Conservation (phyloP, 2,113 vertebrate genomes). For the Mastomys coucha region DNA sequence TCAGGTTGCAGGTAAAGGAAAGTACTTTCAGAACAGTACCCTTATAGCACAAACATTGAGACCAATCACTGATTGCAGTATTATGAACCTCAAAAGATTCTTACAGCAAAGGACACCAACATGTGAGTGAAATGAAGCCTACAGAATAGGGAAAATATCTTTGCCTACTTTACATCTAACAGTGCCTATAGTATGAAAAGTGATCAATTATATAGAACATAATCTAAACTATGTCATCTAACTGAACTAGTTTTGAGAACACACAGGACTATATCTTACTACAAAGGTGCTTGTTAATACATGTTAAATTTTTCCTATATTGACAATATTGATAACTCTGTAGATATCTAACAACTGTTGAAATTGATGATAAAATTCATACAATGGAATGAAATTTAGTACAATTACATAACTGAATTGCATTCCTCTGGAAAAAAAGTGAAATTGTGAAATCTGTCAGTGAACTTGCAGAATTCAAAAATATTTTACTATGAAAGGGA, state of each 20-base stretch:
- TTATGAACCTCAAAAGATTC: not conserved
- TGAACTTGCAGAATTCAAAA: not conserved
- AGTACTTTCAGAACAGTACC: not conserved
- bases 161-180: not conserved
- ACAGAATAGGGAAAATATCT: not conserved
- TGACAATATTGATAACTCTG: not conserved
- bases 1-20: not conserved
- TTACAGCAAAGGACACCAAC: not conserved
- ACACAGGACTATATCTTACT: not conserved
- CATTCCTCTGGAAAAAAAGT: not conserved
- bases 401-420: not conserved
- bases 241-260: not conserved
- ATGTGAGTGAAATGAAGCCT: not conserved
- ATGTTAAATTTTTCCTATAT: not conserved
- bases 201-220: not conserved
- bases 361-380: not conserved
- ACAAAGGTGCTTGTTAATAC: not conserved
- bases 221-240: not conserved
- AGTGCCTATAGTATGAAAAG: not conserved
- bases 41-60: not conserved
- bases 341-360: not conserved
- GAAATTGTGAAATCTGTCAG: not conserved
- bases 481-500: not conserved
- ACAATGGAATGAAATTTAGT: not conserved
- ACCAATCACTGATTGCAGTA: not conserved